phyloP scores from a whole-genome alignment of 1,140 invertebrate species.

The Holcopasites calliopsidis region DNA sequence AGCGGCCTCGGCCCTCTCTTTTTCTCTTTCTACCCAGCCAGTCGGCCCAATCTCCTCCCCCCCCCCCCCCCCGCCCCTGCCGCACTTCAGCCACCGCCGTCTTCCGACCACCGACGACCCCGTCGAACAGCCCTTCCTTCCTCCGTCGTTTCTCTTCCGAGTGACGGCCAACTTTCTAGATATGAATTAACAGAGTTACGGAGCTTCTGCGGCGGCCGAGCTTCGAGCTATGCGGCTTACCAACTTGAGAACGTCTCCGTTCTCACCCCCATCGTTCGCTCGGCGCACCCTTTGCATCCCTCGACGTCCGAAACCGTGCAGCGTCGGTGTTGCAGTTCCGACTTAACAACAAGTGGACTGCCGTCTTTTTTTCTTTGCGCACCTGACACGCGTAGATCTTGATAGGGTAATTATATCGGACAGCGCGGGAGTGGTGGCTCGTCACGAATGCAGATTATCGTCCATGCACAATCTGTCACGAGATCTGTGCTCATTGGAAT shows the following conservation, averaged over 20 bases:
- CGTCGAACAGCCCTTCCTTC: constrained; percentile 30
- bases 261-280: neutral
- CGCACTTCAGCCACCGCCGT: constrained; percentile 41
- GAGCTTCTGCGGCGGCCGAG: constrained; percentile 70
- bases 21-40: constrained; percentile 56
- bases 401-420: constrained; percentile 53
- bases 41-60: constrained; percentile 52
- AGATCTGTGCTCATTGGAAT: constrained; percentile 42
- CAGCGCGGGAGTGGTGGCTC: constrained; percentile 46
- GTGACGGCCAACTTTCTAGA: constrained; percentile 73
- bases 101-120: constrained; percentile 46
- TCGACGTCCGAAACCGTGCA: constrained; percentile 1
- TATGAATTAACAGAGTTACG: constrained; percentile 80
- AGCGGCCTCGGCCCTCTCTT: constrained; percentile 58
- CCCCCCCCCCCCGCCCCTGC: constrained; percentile 20
- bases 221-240: constrained; percentile 75
- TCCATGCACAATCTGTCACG: constrained; percentile 38
- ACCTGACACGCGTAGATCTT: constrained; percentile 28
- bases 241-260: constrained; percentile 72
- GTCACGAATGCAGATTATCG: constrained; percentile 53
- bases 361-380: neutral
- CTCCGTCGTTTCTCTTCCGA: constrained; percentile 47
- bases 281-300: neutral
- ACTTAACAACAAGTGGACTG: neutral
- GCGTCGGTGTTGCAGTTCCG: neutral